Percentiles rank a stretch among this genome's conserved stretches.
These are phyloP conservation scores for Euclidia mi DNA, from an alignment of 2,888 invertebrate species.

Conservation along the genomic window DNA sequence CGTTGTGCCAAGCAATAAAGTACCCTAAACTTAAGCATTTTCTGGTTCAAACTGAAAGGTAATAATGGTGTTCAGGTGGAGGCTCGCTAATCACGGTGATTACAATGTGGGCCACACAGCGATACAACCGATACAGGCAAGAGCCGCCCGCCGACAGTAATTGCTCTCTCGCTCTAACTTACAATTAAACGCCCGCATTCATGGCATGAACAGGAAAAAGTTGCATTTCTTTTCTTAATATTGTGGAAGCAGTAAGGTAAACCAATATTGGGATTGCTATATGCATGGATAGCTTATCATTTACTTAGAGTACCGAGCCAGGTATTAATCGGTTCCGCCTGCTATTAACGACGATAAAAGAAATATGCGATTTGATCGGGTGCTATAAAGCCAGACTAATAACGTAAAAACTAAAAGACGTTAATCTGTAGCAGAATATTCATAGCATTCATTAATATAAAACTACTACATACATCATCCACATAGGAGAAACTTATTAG, in stretches of 20 bases:
- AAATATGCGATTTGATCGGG: no score
- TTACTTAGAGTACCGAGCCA: no score
- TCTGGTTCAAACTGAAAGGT: slow-evolving; percentile 46
- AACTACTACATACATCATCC: no score
- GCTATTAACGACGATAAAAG: no score
- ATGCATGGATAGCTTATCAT: no score
- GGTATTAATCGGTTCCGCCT: no score
- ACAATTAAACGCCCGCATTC: slow-evolving; percentile 35
- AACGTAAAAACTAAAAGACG: no score
- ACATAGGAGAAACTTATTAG: no score
- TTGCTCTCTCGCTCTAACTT: slow-evolving; percentile 41
- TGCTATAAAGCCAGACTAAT: no score
- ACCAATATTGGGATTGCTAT: no score
- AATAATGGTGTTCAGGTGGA: slow-evolving; percentile 47
- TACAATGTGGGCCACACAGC: slow-evolving; percentile 62
- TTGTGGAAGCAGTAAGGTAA: neutral
- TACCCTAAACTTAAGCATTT: slow-evolving; percentile 35
- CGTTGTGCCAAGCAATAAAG: slow-evolving; percentile 46
- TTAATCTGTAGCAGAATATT: no score
- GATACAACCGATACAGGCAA: slow-evolving; percentile 19
- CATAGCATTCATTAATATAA: no score
- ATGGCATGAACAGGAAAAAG: slow-evolving; percentile 30
- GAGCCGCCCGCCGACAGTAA: slow-evolving; percentile 42
- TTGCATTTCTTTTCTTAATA: slow-evolving; percentile 1
- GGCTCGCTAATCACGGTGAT: slow-evolving; percentile 62